A percentile compares a stretch with the other conserved stretches of the same genome.
Conservation (phyloP, 35 echinoderm and acorn worm species). For the Apostichopus parvimensis region DNA sequence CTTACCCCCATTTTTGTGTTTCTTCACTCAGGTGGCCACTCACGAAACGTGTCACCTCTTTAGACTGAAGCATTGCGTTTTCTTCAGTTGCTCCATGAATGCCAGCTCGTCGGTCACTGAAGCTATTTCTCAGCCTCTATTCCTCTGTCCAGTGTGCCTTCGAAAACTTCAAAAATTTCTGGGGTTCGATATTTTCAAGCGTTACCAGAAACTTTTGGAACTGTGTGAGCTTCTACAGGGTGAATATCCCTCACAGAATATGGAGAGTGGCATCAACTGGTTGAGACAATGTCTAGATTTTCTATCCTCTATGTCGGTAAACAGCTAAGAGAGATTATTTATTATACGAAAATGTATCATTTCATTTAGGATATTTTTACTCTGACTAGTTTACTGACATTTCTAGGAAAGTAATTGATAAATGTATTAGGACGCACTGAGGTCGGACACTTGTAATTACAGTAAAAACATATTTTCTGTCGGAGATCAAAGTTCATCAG, state of each 20-base stretch:
- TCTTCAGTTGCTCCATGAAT: conserved; percentile 96
- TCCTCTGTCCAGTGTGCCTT: conserved; percentile 93
- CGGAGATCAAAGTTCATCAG: too few relatives aligned
- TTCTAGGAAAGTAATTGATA: too few relatives aligned
- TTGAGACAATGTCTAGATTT: conserved; percentile 55
- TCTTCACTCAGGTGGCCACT: conserved; percentile 70
- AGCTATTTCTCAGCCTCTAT: conserved; percentile 77
- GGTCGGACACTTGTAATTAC: too few relatives aligned
- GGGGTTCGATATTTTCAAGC: conserved; percentile 61
- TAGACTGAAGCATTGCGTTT: conserved; percentile 86
- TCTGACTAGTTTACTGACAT: too few relatives aligned
- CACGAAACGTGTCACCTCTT: conserved; percentile 93
- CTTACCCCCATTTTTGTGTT: not conserved
- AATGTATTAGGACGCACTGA: too few relatives aligned
- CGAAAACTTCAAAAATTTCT: conserved; percentile 86
- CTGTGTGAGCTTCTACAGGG: conserved; percentile 58
- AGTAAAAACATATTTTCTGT: too few relatives aligned
- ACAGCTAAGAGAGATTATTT: too few relatives aligned
- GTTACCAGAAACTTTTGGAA: conserved; percentile 60
- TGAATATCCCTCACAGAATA: conserved; percentile 58
- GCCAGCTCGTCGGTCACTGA: conserved; percentile 71
- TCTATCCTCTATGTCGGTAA: not conserved
- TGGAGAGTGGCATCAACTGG: conserved; percentile 59
- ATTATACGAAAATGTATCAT: too few relatives aligned
- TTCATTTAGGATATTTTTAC: too few relatives aligned